Percentiles rank a stretch among this genome's conserved stretches.
These are phyloP conservation scores for Chelon labrosus DNA, from an alignment of 2,797 vertebrate genomes.

Conservation along the genomic window DNA sequence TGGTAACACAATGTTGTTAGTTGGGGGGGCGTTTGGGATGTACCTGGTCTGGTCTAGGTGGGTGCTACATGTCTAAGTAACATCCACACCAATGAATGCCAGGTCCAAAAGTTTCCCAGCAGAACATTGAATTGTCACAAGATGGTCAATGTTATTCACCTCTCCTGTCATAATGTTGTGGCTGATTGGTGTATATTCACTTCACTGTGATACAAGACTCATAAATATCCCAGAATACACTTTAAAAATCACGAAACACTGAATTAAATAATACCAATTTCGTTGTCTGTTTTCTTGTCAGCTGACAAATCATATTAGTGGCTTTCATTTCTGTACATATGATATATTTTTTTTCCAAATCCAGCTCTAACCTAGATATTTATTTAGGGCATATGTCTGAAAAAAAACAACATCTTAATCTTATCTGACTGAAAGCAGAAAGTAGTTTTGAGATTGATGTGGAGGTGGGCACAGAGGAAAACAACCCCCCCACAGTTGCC, in stretches of 20 bases:
- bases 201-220: neutral
- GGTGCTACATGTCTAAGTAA: no score
- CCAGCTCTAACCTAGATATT: slow-evolving; percentile 3
- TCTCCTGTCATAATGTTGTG: no score
- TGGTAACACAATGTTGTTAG: no score
- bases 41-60: no score
- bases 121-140: no score
- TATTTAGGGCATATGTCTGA: slow-evolving; percentile 23
- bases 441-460: slow-evolving; percentile 40
- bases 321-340: neutral
- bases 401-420: slow-evolving; percentile 3
- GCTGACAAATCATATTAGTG: neutral
- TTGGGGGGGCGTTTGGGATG: no score
- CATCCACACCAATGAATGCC: no score
- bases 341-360: neutral
- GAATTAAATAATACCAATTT: neutral
- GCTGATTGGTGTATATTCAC: no score
- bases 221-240: neutral
- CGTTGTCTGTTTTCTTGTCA: no score
- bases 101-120: no score
- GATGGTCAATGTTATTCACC: no score
- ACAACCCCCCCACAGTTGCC: slow-evolving; percentile 43
- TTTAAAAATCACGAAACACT: neutral
- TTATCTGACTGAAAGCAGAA: slow-evolving; percentile 35
- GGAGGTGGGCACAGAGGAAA: slow-evolving; percentile 45